Conservation (phyloP, 2,888 invertebrate genomes). For the Acanthosoma haemorrhoidale region DNA sequence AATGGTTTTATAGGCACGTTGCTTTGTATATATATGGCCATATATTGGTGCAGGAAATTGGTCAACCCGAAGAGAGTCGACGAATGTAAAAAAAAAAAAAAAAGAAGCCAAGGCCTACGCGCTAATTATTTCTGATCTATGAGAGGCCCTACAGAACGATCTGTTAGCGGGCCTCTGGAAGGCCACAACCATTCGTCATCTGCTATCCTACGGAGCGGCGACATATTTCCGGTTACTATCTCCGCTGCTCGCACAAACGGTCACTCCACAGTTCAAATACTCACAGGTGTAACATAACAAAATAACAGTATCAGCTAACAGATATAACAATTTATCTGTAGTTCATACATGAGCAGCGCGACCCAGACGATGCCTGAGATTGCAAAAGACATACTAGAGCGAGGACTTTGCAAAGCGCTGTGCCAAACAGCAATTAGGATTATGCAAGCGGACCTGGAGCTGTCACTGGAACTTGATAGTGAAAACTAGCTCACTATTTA, state of each 20-base stretch:
- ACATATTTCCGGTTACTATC: background rate
- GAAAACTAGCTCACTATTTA: background rate
- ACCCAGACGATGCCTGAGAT: background rate
- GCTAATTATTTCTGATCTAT: background rate
- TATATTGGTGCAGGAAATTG: too few relatives aligned
- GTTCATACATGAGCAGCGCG: too few relatives aligned
- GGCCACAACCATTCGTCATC: background rate
- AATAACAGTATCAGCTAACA: too few relatives aligned
- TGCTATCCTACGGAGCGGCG: background rate
- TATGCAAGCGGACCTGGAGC: background rate
- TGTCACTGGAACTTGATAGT: background rate
- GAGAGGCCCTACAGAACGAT: background rate
- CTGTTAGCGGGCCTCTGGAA: background rate
- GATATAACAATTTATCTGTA: too few relatives aligned
- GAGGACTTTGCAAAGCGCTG: background rate
- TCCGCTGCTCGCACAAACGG: too few relatives aligned
- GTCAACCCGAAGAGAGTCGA: too few relatives aligned
- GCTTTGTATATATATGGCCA: too few relatives aligned
- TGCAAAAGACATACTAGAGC: background rate
- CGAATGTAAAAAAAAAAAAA: too few relatives aligned
- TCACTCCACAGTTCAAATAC: too few relatives aligned
- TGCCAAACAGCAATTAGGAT: background rate
- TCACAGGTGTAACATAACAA: too few relatives aligned
- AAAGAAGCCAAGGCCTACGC: conserved; percentile 1
- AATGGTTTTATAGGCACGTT: too few relatives aligned